A percentile compares a stretch with the other conserved stretches of the same genome.
Evolutionary conservation across 2,797 vertebrate genomes (phyloP).

Genomic region (Antennarius maculatus): DNA sequence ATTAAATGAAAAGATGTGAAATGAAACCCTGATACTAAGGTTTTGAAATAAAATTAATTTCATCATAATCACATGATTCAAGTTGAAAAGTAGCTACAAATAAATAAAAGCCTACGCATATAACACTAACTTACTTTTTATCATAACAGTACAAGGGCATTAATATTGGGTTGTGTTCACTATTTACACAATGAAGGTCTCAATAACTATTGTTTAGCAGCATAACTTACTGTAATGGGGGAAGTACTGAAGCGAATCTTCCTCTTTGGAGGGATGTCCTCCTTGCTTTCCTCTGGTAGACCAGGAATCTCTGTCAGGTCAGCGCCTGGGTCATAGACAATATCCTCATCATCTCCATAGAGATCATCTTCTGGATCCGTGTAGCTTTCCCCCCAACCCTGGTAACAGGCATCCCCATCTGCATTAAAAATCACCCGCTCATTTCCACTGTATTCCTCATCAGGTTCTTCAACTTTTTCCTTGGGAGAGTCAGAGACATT

Average conservation of each 20-base stretch:
- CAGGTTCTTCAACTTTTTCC: conserved; percentile 77
- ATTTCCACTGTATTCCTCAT: conserved; percentile 86
- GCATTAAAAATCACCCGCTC: conserved; percentile 90
- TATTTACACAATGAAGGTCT: conserved; percentile 48
- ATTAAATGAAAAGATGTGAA: conserved; percentile 6
- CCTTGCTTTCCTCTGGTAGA: conserved; percentile 89
- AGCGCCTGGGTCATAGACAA: conserved; percentile 89
- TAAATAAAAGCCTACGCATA: conserved; percentile 37
- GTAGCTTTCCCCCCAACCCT: conserved; percentile 94
- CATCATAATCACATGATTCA: conserved; percentile 8
- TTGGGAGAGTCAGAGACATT: conserved; percentile 50
- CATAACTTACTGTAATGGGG: conserved; percentile 90
- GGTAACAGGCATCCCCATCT: conserved; percentile 85
- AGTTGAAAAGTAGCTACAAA: conserved; percentile 35
- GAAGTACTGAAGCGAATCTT: conserved; percentile 95
- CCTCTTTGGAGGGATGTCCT: conserved; percentile 90
- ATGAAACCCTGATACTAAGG: neutral
- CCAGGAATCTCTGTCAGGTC: conserved; percentile 91
- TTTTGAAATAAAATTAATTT: conserved; percentile 6
- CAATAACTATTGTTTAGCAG: conserved; percentile 20
- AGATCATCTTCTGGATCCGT: conserved; percentile 92
- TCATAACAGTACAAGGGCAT: conserved; percentile 45
- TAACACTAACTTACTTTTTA: conserved; percentile 53
- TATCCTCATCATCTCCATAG: conserved; percentile 90
- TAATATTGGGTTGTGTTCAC: conserved; percentile 43